Percentiles rank a stretch among this genome's conserved stretches.
These are phyloP conservation scores for Epinotia nisella DNA, from an alignment of 2,888 invertebrate genomes.

Conservation along the genomic window DNA sequence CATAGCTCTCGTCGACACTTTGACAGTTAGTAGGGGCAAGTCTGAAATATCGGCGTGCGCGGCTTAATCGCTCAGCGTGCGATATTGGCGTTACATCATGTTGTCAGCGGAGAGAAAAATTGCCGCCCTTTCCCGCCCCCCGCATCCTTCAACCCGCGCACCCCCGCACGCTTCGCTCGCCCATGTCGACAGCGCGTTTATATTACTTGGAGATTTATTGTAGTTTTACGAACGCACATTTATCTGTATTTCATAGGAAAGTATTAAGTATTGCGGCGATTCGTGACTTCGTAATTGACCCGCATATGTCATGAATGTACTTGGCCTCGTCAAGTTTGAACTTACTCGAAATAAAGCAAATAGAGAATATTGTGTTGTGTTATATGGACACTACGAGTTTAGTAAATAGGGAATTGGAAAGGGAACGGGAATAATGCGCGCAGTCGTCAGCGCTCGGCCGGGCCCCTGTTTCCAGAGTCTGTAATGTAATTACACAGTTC, in stretches of 20 bases:
- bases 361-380: conserved; percentile 15
- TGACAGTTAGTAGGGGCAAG: conserved; percentile 84
- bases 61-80: conserved; percentile 84
- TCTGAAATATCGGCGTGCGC: conserved; percentile 84
- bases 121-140: conserved; percentile 72
- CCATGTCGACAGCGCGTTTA: conserved; percentile 78
- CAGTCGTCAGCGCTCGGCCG: conserved; percentile 65
- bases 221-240: conserved; percentile 77
- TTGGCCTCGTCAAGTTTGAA: not conserved
- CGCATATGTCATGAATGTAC: conserved; percentile 29
- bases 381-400: conserved; percentile 44
- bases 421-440: conserved; percentile 57
- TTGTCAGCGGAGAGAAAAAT: conserved; percentile 84
- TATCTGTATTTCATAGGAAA: conserved; percentile 64
- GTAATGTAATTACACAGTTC: conserved; percentile 73
- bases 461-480: conserved; percentile 64
- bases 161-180: conserved; percentile 60
- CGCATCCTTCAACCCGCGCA: conserved; percentile 56
- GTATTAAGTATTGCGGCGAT: conserved; percentile 43
- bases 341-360: not conserved
- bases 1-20: conserved; percentile 76
- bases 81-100: conserved; percentile 85
- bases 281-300: conserved; percentile 39
- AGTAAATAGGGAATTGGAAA: conserved; percentile 57
- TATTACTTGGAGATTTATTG: conserved; percentile 80